Conservation (phyloP, 2,113 vertebrate species). For the Colossoma macropomum region DNA sequence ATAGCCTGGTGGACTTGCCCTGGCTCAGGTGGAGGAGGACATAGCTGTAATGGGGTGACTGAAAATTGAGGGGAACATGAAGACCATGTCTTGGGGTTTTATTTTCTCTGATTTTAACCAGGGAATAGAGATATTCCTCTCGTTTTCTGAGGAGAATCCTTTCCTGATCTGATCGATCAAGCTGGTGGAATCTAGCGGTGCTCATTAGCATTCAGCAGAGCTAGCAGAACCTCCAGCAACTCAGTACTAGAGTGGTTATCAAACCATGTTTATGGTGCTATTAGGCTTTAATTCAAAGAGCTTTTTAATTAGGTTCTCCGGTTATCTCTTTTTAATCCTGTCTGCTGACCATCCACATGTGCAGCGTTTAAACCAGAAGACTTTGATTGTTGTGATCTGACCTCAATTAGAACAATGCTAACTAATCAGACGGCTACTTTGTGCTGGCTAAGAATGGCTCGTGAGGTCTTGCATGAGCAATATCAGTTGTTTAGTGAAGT, state of each 20-base stretch:
- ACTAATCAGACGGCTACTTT: neutral
- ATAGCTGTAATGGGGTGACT: conserved; percentile 3
- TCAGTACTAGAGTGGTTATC: neutral
- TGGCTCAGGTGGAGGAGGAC: conserved; percentile 44
- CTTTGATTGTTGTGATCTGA: neutral
- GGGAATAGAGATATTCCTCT: neutral
- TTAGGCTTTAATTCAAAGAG: conserved; percentile 1
- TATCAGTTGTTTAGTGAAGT: too few relatives aligned
- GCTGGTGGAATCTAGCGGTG: neutral
- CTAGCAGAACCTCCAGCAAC: neutral
- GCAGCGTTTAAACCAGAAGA: neutral
- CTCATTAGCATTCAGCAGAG: conserved; percentile 6
- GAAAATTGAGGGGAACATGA: neutral
- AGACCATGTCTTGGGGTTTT: neutral
- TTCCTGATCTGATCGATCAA: neutral
- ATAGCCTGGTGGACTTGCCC: conserved; percentile 13
- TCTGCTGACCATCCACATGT: neutral
- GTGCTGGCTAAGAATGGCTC: neutral
- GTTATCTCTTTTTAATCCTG: conserved; percentile 1
- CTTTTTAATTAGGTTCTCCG: conserved; percentile 2
- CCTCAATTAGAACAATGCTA: conserved; percentile 11
- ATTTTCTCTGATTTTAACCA: conserved; percentile 12
- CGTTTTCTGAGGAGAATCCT: neutral
- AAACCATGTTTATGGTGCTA: conserved; percentile 1
- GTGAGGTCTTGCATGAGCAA: too few relatives aligned